These are phyloP conservation scores for Dicerorhinus sumatrensis DNA, from an alignment of 2,113 vertebrate species.

Conservation along the genomic window DNA sequence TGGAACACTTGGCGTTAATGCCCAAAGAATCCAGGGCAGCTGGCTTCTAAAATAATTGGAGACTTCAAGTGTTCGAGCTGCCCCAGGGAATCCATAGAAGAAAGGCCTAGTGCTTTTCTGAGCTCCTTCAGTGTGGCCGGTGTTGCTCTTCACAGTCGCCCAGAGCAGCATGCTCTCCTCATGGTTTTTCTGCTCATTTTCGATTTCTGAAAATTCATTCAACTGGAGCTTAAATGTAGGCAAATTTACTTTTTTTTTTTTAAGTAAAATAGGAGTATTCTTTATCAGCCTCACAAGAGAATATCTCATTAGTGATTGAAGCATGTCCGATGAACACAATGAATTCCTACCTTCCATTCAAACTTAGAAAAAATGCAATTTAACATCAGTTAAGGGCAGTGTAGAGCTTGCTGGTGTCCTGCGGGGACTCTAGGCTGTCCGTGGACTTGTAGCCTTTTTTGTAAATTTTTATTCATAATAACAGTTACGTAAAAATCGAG, in stretches of 20 bases:
- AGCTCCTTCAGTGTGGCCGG: background rate
- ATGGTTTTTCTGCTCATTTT: background rate
- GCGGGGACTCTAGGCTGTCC: background rate
- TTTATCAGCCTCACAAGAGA: background rate
- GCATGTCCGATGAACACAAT: background rate
- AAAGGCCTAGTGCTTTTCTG: background rate
- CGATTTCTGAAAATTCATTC: background rate
- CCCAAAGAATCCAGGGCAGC: background rate
- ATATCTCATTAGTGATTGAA: background rate
- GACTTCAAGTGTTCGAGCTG: background rate
- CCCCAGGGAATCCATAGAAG: background rate
- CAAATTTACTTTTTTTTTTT: background rate
- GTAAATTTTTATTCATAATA: background rate
- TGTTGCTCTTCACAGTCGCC: background rate
- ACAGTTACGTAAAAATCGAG: background rate
- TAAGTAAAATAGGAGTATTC: background rate
- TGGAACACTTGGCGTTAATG: background rate
- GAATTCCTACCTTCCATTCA: background rate
- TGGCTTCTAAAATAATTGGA: background rate
- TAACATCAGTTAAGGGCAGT: background rate
- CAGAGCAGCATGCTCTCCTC: background rate
- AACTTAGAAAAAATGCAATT: background rate
- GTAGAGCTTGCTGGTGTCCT: background rate
- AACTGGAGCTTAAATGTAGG: background rate
- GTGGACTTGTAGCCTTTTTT: background rate